phyloP scores from a whole-genome alignment of 2,113 vertebrate species.

The Tachycineta bicolor region DNA sequence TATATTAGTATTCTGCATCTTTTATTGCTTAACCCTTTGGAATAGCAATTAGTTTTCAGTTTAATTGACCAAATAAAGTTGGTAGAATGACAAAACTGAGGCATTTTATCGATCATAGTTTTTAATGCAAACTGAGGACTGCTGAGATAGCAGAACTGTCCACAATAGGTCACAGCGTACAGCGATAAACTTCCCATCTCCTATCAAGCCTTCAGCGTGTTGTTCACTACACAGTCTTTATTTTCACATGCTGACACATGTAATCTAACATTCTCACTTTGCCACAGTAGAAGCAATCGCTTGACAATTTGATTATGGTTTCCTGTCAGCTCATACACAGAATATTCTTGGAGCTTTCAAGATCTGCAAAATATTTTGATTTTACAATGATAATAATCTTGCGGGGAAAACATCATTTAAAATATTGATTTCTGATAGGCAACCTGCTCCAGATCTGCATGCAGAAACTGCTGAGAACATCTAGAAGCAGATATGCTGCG shows the following conservation, averaged over 20 bases:
- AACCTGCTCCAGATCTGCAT: constrained; percentile 37
- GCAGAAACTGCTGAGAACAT: constrained; percentile 8
- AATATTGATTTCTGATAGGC: constrained; percentile 73
- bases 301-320: constrained; percentile 81
- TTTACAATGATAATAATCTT: constrained; percentile 71
- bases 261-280: constrained; percentile 78
- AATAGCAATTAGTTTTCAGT: constrained; percentile 58
- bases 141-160: constrained; percentile 70
- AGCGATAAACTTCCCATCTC: constrained; percentile 59
- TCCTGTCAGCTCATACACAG: constrained; percentile 71
- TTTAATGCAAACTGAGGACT: constrained; percentile 58
- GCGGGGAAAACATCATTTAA: constrained; percentile 44
- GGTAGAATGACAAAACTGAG: constrained; percentile 39
- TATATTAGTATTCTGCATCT: background rate
- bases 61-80: constrained; percentile 48
- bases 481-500: background rate
- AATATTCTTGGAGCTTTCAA: constrained; percentile 72
- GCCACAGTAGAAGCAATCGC: constrained; percentile 69
- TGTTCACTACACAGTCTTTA: constrained; percentile 64
- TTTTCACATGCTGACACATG: constrained; percentile 74
- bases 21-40: constrained; percentile 49
- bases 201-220: constrained; percentile 54
- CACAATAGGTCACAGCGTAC: constrained; percentile 10
- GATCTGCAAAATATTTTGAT: constrained; percentile 78
- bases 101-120: constrained; percentile 65